Conservation (phyloP, 1,140 invertebrate species). For the Lamellibrachia luymesi region DNA sequence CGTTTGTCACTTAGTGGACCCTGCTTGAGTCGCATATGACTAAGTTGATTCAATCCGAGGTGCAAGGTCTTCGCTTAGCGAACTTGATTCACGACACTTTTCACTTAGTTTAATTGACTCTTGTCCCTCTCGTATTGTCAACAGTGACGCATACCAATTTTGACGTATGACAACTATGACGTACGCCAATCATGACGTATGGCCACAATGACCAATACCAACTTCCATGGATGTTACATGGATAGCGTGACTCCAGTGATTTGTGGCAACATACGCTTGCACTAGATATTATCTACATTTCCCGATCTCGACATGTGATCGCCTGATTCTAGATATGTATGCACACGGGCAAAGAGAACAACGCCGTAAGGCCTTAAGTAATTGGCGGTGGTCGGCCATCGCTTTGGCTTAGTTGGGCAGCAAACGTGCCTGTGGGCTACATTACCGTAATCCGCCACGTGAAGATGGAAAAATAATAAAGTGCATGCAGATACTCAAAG, state of each 20-base stretch:
- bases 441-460: background rate
- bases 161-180: background rate
- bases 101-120: background rate
- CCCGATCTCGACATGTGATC: background rate
- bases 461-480: background rate
- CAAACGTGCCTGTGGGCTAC: too few species aligned
- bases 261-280: background rate
- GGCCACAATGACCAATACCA: background rate
- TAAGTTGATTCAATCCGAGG: too few species aligned
- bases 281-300: background rate
- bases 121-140: background rate
- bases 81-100: background rate
- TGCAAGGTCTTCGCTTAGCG: too few species aligned
- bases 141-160: background rate
- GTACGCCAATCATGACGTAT: background rate
- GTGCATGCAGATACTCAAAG: background rate
- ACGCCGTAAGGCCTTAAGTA: background rate
- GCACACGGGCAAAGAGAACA: background rate
- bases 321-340: background rate
- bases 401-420: background rate
- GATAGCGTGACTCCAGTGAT: background rate
- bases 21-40: too few species aligned
- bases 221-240: background rate
- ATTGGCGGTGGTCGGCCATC: background rate
- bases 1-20: too few species aligned